A percentile compares a stretch with the other conserved stretches of the same genome.
Conservation (phyloP, 2,797 vertebrate species). For the Borostomias antarcticus region DNA sequence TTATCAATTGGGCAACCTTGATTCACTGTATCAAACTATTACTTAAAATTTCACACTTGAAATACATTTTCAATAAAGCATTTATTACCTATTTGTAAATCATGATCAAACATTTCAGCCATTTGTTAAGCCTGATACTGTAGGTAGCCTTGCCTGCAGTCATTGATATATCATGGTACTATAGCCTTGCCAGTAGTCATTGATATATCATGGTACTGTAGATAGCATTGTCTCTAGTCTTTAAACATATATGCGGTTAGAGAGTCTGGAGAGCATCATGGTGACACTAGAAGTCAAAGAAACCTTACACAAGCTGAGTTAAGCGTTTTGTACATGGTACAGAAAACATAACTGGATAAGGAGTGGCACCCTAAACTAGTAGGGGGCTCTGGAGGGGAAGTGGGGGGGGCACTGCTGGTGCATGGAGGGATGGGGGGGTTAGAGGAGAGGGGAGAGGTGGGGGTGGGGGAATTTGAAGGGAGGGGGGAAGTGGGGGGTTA, state of each 20-base stretch:
- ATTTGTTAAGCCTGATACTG: slow-evolving; percentile 17
- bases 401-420: slow-evolving; percentile 59
- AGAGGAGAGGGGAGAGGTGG: slow-evolving; percentile 10
- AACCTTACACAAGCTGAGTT: neutral
- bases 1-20: slow-evolving; percentile 13
- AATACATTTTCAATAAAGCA: slow-evolving; percentile 24
- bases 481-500: too few relatives aligned
- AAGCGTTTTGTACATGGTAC: slow-evolving; percentile 26
- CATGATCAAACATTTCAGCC: slow-evolving; percentile 23
- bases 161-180: slow-evolving; percentile 8
- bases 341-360: slow-evolving; percentile 14
- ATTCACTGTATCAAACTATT: slow-evolving; percentile 31
- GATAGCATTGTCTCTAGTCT: neutral
- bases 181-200: too few relatives aligned
- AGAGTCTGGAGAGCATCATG: neutral
- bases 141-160: too few relatives aligned
- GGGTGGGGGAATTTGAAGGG: too few relatives aligned
- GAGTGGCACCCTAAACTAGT: neutral
- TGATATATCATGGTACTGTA: slow-evolving; percentile 7
- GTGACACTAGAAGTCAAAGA: slow-evolving; percentile 17
- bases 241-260: neutral
- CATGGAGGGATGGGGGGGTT: slow-evolving; percentile 16
- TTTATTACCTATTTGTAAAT: slow-evolving; percentile 22
- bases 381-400: neutral
- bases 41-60: slow-evolving; percentile 4